Evolutionary conservation across 2,113 vertebrate genomes (phyloP).

Genomic region (Mesitornis unicolor): DNA sequence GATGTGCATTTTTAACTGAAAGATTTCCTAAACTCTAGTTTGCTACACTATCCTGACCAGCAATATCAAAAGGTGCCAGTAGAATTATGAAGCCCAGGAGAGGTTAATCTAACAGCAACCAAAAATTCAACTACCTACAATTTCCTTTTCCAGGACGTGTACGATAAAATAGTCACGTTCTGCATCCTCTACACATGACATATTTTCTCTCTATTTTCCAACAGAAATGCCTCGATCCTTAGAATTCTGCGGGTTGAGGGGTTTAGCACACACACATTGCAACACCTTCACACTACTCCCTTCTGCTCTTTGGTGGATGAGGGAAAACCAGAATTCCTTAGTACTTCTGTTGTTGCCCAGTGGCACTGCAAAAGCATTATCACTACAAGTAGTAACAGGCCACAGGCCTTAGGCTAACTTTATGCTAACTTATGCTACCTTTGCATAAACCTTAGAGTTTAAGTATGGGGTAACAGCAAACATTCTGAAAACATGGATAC

Average conservation of each 20-base stretch:
- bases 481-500: neutral
- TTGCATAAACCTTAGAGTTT: neutral
- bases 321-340: neutral
- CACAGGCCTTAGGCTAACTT: neutral
- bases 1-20: neutral
- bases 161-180: neutral
- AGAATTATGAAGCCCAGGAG: constrained; percentile 31
- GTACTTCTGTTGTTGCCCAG: neutral
- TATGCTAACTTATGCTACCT: fast-evolving
- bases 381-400: neutral
- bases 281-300: neutral
- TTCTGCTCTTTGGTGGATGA: neutral
- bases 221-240: neutral
- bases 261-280: fast-evolving
- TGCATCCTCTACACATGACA: neutral
- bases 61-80: constrained; percentile 2
- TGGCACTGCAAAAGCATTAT: neutral
- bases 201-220: neutral
- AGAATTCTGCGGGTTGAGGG: neutral
- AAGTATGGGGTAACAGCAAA: neutral
- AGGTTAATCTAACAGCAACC: neutral
- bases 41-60: neutral
- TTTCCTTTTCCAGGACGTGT: neutral
- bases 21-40: neutral
- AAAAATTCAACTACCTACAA: neutral